phyloP scores from a whole-genome alignment of 2,113 vertebrate species.

The Labeo rohita region DNA sequence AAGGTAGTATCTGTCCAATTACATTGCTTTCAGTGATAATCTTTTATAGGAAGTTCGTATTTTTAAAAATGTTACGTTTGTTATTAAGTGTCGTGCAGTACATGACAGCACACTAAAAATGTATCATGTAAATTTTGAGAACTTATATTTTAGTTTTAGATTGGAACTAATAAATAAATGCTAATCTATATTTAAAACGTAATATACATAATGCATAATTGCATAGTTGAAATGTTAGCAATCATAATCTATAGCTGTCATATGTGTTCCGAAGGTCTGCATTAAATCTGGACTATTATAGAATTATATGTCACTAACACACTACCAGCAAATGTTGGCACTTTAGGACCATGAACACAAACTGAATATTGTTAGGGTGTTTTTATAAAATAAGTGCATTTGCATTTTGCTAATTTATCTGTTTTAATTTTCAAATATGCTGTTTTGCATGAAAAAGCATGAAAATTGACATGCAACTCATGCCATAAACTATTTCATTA shows the following conservation, averaged over 20 bases:
- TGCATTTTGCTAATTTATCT: no score
- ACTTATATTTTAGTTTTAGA: not conserved
- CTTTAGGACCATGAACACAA: not conserved
- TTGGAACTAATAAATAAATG: not conserved
- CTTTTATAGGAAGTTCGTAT: not conserved
- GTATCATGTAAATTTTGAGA: not conserved
- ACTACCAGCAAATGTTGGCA: not conserved
- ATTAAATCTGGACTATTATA: not conserved
- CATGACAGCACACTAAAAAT: not conserved
- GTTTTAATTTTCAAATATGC: not conserved
- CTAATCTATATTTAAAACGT: not conserved
- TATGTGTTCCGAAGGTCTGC: not conserved
- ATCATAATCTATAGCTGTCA: not conserved
- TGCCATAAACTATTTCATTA: not conserved
- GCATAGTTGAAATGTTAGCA: not conserved
- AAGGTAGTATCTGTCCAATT: conserved; percentile 45
- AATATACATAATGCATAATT: not conserved
- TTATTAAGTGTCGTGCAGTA: not conserved
- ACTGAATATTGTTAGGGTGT: not conserved
- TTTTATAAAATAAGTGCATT: not conserved
- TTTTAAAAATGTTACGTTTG: not conserved
- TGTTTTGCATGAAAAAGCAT: not conserved
- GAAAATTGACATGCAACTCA: not conserved
- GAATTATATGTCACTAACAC: not conserved
- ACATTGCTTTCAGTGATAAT: not conserved